Base-by-base conservation (phyloP, 2,888 invertebrate genomes). In the Alitta virens region DNA sequence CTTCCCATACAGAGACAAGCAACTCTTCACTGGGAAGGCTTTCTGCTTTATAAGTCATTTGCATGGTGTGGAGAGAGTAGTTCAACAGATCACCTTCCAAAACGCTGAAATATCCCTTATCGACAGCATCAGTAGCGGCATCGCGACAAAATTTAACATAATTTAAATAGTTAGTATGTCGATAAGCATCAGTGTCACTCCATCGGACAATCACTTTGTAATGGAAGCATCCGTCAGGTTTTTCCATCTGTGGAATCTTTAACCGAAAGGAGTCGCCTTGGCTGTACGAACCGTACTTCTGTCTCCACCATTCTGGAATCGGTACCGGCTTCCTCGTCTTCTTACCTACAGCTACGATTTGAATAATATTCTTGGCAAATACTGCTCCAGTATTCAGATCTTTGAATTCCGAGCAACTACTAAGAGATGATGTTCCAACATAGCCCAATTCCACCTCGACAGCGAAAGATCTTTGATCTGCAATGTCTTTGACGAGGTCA, bases 241-340 rank as follows among this genome's bases (percentile, higher is more conserved):
- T 65, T 3, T 54, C 54, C 23, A 72, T 55, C 46, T 64, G 67
- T 5, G 63, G 65, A n/a, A 76, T 64, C 51, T 68, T 70, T 26
- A 76, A 62, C 23, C 73, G 62, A 38, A 63, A 49, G 27, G 67
- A 63, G 2, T 24, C 59, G 40, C 50, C 63, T 56, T 65, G 2
- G 64, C 56, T 71, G 23, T 64, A 59, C 40, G 63, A 56, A 0
- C 64, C 65, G 59, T 76, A 75, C 64, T 75, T 73, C n/a, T 68
- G 61, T 40, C 64, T 69, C 78, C 78, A 79, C 76, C 77, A 76
- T 25, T 72, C 74, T 2, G 77, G 74, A 21, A 77, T 60, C 0
- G 72, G 67, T 9, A 60, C 68, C 2, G 78, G 77, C 60, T 71
- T 69, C 14, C 77, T 65, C 1, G 76, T 73, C 14, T 56, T 25